phyloP scores from a whole-genome alignment of 2,797 vertebrate species.

The Columba guinea region DNA sequence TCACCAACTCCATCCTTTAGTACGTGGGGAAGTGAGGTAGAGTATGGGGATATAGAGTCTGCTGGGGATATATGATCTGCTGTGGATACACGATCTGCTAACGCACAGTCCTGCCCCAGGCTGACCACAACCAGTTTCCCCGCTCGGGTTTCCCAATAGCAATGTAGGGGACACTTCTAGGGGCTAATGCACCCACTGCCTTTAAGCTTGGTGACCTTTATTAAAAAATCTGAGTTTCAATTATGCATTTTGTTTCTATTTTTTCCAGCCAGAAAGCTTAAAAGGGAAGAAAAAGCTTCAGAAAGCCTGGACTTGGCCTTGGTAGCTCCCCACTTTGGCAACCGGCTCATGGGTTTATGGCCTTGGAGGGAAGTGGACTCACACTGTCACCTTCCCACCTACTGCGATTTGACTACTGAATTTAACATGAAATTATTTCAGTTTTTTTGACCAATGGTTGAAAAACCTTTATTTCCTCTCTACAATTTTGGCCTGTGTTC shows the following conservation, averaged over 20 bases:
- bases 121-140: neutral
- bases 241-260: neutral
- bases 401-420: neutral
- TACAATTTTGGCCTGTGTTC: neutral
- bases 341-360: neutral
- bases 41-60: fast-evolving
- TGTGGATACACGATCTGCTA: fast-evolving
- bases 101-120: neutral
- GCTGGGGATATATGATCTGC: neutral
- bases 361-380: neutral
- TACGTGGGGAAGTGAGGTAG: fast-evolving
- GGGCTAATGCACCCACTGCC: neutral
- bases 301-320: neutral
- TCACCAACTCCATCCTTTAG: neutral
- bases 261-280: neutral
- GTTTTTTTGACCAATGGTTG: neutral
- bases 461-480: neutral
- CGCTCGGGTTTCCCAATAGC: neutral
- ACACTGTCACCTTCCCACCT: neutral
- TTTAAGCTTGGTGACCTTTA: neutral
- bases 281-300: neutral
- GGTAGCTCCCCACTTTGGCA: neutral
- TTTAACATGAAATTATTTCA: neutral
- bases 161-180: fast-evolving
- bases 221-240: neutral